phyloP scores from a whole-genome alignment of 2,113 vertebrate genomes.

The Uria aalge region DNA sequence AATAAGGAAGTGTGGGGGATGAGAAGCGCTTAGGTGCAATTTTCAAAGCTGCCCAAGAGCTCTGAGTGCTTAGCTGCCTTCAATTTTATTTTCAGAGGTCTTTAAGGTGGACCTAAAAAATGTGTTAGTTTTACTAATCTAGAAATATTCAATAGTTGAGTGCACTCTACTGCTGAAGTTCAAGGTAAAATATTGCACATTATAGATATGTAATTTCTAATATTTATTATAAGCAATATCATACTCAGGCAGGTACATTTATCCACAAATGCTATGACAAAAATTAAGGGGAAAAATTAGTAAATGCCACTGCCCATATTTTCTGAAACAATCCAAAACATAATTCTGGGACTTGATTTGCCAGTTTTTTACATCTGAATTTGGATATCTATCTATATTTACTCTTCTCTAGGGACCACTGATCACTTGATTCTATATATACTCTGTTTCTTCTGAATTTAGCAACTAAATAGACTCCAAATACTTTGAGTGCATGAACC shows the following conservation, averaged over 20 bases:
- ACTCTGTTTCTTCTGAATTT: not conserved
- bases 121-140: not conserved
- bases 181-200: not conserved
- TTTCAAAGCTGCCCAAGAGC: not conserved
- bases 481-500: not conserved
- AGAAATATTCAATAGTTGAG: not conserved
- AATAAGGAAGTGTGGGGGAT: not conserved
- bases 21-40: not conserved
- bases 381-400: not conserved
- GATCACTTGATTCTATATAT: not conserved
- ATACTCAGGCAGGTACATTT: not conserved
- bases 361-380: not conserved
- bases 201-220: not conserved
- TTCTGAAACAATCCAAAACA: not conserved
- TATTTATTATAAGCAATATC: not conserved
- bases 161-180: rapidly evolving
- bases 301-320: rapidly evolving
- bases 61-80: not conserved
- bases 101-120: not conserved
- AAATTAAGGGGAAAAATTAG: not conserved
- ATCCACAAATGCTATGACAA: not conserved
- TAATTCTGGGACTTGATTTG: not conserved
- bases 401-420: not conserved
- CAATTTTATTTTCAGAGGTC: not conserved
- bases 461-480: not conserved